phyloP scores from a whole-genome alignment of 2,888 invertebrate species.

The Eristalis tenax region DNA sequence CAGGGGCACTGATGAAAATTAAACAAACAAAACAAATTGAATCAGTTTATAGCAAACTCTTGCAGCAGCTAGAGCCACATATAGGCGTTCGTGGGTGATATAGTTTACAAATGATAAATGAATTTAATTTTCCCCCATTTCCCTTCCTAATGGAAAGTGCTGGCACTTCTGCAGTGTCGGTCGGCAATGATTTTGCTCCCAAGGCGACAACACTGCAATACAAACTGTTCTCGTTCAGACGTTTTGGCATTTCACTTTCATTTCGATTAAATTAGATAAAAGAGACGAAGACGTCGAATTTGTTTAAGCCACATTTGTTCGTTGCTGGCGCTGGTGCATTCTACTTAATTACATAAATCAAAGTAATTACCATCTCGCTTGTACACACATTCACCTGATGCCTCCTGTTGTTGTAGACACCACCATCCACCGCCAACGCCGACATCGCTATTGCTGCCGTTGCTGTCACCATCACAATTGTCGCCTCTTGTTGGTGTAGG shows the following conservation, averaged over 20 bases:
- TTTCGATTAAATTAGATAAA: constrained; percentile 69
- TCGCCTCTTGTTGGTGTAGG: neutral
- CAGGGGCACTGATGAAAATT: neutral
- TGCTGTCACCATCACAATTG: neutral
- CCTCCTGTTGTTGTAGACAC: constrained; percentile 12
- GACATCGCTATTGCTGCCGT: neutral
- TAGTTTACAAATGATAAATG: constrained; percentile 56
- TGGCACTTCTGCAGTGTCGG: constrained; percentile 23
- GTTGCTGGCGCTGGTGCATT: constrained; percentile 37
- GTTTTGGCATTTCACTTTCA: constrained; percentile 58
- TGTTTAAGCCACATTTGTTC: constrained; percentile 52
- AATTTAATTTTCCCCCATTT: constrained; percentile 56
- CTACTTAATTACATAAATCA: constrained; percentile 70
- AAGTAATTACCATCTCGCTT: constrained; percentile 63
- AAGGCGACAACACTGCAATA: constrained; percentile 12
- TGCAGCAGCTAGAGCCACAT: neutral
- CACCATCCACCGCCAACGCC: neutral
- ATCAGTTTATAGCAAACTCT: neutral
- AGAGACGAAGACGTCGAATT: constrained; percentile 62
- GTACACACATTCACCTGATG: constrained; percentile 63
- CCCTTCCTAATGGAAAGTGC: constrained; percentile 61
- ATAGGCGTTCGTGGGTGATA: constrained; percentile 52
- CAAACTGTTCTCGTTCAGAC: constrained; percentile 9
- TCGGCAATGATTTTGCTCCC: constrained; percentile 1
- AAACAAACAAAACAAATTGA: neutral